phyloP scores from a whole-genome alignment of 2,888 invertebrate genomes.

The Heteromurus nitidus region DNA sequence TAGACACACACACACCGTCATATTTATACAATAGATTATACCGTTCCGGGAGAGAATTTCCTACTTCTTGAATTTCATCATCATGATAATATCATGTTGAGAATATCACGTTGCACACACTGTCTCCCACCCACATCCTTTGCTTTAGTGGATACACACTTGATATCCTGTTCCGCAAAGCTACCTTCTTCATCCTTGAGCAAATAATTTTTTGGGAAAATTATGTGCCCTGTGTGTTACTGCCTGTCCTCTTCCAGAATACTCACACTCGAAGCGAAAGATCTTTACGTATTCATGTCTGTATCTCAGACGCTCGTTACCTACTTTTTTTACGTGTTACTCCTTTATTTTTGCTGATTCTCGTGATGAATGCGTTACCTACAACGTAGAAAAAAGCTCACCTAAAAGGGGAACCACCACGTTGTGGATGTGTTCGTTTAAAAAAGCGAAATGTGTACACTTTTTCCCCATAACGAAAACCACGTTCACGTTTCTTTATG shows the following conservation, averaged over 20 bases:
- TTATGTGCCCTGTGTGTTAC: conserved; percentile 35
- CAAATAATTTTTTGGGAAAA: conserved; percentile 54
- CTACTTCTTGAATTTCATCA: conserved; percentile 55
- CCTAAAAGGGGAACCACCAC: too few species aligned
- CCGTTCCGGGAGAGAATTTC: conserved; percentile 24
- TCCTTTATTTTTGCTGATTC: conserved; percentile 16
- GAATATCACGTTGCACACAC: conserved; percentile 45
- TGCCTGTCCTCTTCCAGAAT: too few species aligned
- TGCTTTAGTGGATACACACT: not conserved
- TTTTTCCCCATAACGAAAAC: conserved; percentile 40
- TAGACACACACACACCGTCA: conserved; percentile 40
- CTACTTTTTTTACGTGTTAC: conserved; percentile 48
- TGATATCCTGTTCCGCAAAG: not conserved
- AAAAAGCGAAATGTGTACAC: conserved; percentile 21
- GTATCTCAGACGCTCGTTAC: conserved; percentile 36
- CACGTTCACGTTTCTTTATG: conserved; percentile 18
- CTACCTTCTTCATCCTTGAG: conserved; percentile 47
- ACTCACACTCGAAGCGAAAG: conserved; percentile 8
- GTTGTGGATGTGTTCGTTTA: not conserved
- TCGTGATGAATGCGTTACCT: conserved; percentile 54
- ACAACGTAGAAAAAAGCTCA: conserved; percentile 22
- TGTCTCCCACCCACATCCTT: too few species aligned
- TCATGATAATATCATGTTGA: conserved; percentile 8
- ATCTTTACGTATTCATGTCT: conserved; percentile 26
- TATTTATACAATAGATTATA: conserved; percentile 45